Base-by-base conservation (phyloP, 2,113 vertebrate genomes). In the Stictonetta naevosa region DNA sequence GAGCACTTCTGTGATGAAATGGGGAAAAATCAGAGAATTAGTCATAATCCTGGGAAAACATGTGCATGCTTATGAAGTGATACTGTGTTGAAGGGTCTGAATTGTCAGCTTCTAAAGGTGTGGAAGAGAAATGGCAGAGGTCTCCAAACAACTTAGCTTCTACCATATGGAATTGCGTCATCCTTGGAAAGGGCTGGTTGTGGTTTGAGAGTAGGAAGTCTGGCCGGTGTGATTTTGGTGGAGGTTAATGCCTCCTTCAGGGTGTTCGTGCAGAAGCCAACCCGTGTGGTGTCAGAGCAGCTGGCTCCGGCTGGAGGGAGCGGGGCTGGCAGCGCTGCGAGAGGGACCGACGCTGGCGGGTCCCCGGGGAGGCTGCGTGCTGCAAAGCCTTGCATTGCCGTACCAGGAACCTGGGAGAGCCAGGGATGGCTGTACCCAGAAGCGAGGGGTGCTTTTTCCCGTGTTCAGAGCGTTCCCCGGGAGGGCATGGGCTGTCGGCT, bases 281-380 rank as follows among this genome's bases (percentile, higher is more conserved):
- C 29, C 38, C 0, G 34, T 73, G 40, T 13, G 72, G 3, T 52
- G 7, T 40, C 36, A 11, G 59, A 38, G 11, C 25, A 40, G 34
- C 34, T 12, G 48, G 36, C 28, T 40, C 46, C n/a, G 29, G 48
- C 3, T 15, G 53, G 25, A 89, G 40, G 0, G 6, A 60, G 42
- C 31, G 38, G 38, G n/a, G 26, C 42, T 91, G 82, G 34, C n/a
- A 2, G 0, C 59, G 50, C 21, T 23, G 10, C 0, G 0, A 62
- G 31, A 23, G 20, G 44, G 4, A 18, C 42, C 55, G 8, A 13
- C 55, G 31, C 58, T 59, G 78, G 33, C 87, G 11, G 58, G 20
- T 81, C 34, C 1, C 52, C 28, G 48, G 36, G 53, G 68, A 75
- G 21, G 63, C 20, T 68, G 52, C 19, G 64, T 53, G 69, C 20